phyloP scores from a whole-genome alignment of 2,797 vertebrate genomes.

The Silurus lanzhouensis region DNA sequence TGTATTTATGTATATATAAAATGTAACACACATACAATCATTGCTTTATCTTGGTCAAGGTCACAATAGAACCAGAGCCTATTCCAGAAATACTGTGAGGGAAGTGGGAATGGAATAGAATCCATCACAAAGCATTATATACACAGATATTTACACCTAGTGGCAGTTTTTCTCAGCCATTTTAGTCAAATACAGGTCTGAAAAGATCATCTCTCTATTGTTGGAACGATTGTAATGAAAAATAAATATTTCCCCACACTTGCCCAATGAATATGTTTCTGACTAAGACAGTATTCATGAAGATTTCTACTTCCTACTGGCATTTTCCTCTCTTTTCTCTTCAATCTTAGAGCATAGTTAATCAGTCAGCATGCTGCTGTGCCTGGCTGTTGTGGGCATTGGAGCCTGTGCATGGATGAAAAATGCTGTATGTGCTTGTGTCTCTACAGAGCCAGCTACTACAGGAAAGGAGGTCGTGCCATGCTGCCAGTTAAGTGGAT shows the following conservation, averaged over 20 bases:
- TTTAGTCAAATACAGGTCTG: neutral
- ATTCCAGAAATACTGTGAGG: neutral
- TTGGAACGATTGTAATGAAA: neutral
- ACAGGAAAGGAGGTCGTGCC: constrained; percentile 95
- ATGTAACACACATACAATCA: neutral
- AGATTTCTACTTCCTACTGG: neutral
- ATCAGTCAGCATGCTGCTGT: constrained; percentile 39
- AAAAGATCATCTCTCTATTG: neutral
- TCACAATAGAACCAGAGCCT: neutral
- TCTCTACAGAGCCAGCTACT: constrained; percentile 89
- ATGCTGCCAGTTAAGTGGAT: constrained; percentile 99
- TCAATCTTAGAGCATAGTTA: constrained; percentile 35
- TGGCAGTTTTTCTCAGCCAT: neutral
- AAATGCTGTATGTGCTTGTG: constrained; percentile 34
- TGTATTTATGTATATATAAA: too few species aligned
- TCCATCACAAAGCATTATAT: neutral
- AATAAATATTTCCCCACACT: neutral
- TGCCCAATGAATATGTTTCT: constrained; percentile 8
- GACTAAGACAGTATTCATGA: constrained; percentile 24
- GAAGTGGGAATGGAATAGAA: neutral
- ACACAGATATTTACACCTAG: neutral
- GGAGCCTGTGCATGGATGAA: constrained; percentile 21
- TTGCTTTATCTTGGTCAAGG: neutral
- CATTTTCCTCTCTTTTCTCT: constrained; percentile 27
- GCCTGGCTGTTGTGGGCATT: constrained; percentile 30